Evolutionary conservation across 2,113 vertebrate genomes (phyloP).

Genomic region (Hemibagrus wyckioides): DNA sequence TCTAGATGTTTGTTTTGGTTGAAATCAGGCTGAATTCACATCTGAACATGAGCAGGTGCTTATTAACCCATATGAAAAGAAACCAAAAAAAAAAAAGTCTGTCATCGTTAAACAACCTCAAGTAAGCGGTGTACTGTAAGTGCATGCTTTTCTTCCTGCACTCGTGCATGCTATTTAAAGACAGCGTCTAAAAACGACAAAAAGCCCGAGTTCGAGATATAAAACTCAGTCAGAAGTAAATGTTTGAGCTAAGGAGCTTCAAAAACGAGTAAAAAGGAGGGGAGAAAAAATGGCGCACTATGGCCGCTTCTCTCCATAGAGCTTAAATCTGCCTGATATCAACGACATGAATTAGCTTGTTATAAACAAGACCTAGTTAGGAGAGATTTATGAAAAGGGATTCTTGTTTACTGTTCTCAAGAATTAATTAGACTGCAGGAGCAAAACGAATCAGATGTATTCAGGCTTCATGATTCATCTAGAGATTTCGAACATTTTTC

Average conservation of each 20-base stretch:
- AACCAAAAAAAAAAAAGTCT: not conserved
- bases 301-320: not conserved
- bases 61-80: not conserved
- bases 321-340: not conserved
- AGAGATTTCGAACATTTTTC: not conserved
- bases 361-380: not conserved
- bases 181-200: not conserved
- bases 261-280: not conserved
- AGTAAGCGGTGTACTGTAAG: not conserved
- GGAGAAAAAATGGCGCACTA: not conserved
- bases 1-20: not conserved
- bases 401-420: not conserved
- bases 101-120: constrained; percentile 2
- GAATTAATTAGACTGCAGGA: not conserved
- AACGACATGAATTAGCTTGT: not conserved
- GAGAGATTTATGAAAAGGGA: not conserved
- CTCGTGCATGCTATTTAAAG: constrained; percentile 4
- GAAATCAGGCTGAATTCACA: not conserved
- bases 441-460: not conserved
- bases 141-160: not conserved
- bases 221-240: not conserved
- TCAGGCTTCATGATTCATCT: not conserved
- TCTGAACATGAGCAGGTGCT: constrained; percentile 6
- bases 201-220: not conserved
- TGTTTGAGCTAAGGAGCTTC: not conserved